These are phyloP conservation scores for Malthinus flaveolus DNA, from an alignment of 2,888 invertebrate species.

Conservation along the genomic window DNA sequence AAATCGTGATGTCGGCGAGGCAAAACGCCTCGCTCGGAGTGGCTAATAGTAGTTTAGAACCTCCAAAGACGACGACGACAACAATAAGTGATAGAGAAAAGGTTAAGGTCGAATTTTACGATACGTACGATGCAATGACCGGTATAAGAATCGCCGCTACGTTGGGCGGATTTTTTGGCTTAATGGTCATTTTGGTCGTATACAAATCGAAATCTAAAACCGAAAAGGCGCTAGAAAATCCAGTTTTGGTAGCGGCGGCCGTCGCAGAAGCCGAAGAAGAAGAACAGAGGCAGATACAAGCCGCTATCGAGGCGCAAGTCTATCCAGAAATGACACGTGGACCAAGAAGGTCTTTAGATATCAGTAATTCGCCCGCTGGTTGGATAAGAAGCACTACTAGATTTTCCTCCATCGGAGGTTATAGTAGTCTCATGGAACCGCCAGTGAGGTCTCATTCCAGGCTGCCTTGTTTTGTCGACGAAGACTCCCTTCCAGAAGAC, in stretches of 20 bases:
- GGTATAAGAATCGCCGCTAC: slow-evolving; percentile 91
- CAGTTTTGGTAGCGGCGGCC: slow-evolving; percentile 73
- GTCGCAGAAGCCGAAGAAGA: slow-evolving; percentile 79
- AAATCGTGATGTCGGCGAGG: slow-evolving; percentile 48
- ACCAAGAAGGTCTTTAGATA: slow-evolving; percentile 50
- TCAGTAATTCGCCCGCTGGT: slow-evolving; percentile 49
- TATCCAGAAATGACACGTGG: slow-evolving; percentile 57
- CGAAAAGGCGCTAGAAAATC: slow-evolving; percentile 75
- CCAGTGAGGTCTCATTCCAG: slow-evolving; percentile 63
- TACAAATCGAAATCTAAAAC: slow-evolving; percentile 87
- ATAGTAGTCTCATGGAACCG: slow-evolving; percentile 72
- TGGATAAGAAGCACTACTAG: slow-evolving; percentile 56
- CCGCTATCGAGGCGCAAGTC: slow-evolving; percentile 73
- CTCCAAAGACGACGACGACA: slow-evolving; percentile 36
- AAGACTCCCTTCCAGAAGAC: slow-evolving; percentile 53
- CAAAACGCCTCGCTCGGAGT: slow-evolving; percentile 47
- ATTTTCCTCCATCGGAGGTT: slow-evolving; percentile 70
- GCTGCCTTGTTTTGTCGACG: slow-evolving; percentile 63
- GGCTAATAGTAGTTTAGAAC: slow-evolving; percentile 36
- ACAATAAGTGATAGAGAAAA: slow-evolving; percentile 56
- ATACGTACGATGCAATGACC: slow-evolving; percentile 92
- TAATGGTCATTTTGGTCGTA: slow-evolving; percentile 88
- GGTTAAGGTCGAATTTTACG: slow-evolving; percentile 80
- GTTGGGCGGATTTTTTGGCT: slow-evolving; percentile 85
- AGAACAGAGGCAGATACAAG: slow-evolving; percentile 70